Conservation (phyloP, 2,113 vertebrate species). For the Hiodon alosoides region DNA sequence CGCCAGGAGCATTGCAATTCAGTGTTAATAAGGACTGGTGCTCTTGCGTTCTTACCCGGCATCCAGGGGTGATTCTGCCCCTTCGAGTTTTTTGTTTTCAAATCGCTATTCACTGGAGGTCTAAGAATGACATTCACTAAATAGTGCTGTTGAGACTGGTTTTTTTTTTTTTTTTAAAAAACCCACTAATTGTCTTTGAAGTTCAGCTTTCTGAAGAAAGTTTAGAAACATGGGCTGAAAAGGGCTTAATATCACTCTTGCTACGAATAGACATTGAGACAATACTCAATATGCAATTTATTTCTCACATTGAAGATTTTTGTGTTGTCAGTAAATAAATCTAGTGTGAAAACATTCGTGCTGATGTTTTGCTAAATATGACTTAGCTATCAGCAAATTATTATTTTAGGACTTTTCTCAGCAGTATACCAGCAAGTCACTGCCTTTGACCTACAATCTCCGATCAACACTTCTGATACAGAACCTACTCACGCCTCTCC, state of each 20-base stretch:
- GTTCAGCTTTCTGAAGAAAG: conserved; percentile 23
- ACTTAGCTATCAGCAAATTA: background rate
- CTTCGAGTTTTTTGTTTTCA: conserved; percentile 34
- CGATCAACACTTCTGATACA: too few species aligned
- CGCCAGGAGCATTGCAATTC: conserved; percentile 4
- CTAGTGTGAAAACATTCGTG: too few species aligned
- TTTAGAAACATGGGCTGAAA: background rate
- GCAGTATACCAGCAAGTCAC: too few species aligned
- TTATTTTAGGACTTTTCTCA: too few species aligned
- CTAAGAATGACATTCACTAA: conserved; percentile 28
- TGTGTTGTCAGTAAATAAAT: too few species aligned
- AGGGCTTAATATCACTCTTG: background rate
- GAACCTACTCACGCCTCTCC: too few species aligned
- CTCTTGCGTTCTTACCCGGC: conserved; percentile 18
- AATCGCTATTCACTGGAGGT: conserved; percentile 35
- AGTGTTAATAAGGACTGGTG: background rate
- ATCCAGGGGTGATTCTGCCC: conserved; percentile 19
- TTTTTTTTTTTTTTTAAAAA: conserved; percentile 17
- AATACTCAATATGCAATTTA: too few species aligned
- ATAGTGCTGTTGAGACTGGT: conserved; percentile 30
- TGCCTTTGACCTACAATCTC: too few species aligned
- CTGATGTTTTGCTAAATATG: background rate
- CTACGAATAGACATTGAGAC: background rate
- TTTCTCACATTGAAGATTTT: too few species aligned
- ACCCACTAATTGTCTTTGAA: conserved; percentile 33